Evolutionary conservation across 2,113 vertebrate genomes (phyloP).

Genomic region (Callionymus lyra): DNA sequence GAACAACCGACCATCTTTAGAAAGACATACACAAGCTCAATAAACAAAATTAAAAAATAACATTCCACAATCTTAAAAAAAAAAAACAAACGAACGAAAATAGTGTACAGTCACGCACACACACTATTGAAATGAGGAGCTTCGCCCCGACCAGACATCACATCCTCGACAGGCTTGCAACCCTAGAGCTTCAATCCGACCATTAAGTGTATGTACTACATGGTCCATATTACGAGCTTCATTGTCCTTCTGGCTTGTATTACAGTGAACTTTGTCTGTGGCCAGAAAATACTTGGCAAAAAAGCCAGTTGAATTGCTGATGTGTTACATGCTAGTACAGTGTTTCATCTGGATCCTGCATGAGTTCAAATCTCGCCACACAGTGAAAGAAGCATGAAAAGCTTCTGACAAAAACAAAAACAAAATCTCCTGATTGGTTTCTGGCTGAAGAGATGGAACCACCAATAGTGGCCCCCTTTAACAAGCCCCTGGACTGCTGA

Average conservation of each 20-base stretch:
- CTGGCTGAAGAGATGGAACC: slow-evolving; percentile 52
- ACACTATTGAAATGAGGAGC: slow-evolving; percentile 38
- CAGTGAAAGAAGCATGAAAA: slow-evolving; percentile 29
- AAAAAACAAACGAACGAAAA: no score
- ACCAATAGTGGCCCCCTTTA: slow-evolving; percentile 35
- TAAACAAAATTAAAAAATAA: no score
- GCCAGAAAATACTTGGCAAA: slow-evolving; percentile 51
- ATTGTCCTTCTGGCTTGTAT: slow-evolving; percentile 43
- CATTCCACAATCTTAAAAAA: no score
- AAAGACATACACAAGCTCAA: no score
- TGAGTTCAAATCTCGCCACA: slow-evolving; percentile 42
- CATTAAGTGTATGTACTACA: slow-evolving; percentile 41
- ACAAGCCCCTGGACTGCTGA: slow-evolving; percentile 53
- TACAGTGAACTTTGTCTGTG: slow-evolving; percentile 45
- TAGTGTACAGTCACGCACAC: no score
- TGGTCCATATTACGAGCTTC: slow-evolving; percentile 44
- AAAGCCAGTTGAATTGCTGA: slow-evolving; percentile 41
- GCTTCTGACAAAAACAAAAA: slow-evolving; percentile 18
- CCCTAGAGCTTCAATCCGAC: slow-evolving; percentile 50
- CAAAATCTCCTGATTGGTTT: slow-evolving; percentile 51
- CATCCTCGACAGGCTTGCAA: slow-evolving; percentile 35
- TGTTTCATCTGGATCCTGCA: slow-evolving; percentile 49
- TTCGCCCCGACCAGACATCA: slow-evolving; percentile 57
- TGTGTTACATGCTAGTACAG: slow-evolving; percentile 58
- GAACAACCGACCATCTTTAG: no score